These are phyloP conservation scores for Syritta pipiens DNA, from an alignment of 2,888 invertebrate genomes.

Conservation along the genomic window DNA sequence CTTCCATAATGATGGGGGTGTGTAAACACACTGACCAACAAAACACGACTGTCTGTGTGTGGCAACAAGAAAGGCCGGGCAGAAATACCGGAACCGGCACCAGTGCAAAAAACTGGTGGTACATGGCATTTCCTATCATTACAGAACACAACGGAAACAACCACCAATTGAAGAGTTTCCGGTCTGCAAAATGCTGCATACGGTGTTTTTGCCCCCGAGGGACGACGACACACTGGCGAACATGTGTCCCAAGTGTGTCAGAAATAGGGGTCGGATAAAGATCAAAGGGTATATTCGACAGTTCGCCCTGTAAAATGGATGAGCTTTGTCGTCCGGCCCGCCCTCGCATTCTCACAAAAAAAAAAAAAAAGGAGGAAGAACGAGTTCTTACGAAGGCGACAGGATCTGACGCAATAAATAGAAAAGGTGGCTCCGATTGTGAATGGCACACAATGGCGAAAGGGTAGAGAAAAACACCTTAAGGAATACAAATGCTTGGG, in stretches of 20 bases:
- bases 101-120: conserved; percentile 71
- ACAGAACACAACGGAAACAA: conserved; percentile 78
- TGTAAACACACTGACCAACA: conserved; percentile 35
- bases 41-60: conserved; percentile 5
- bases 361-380: neutral
- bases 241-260: conserved; percentile 48
- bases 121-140: conserved; percentile 76
- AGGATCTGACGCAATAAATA: conserved; percentile 14
- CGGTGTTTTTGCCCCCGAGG: conserved; percentile 32
- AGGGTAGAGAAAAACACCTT: neutral
- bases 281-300: conserved; percentile 52
- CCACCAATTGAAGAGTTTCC: conserved; percentile 79
- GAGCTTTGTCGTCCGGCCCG: conserved; percentile 39
- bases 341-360: conserved; percentile 22
- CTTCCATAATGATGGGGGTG: conserved; percentile 42
- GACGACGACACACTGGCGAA: conserved; percentile 16
- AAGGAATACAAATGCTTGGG: neutral
- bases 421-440: conserved; percentile 2
- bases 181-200: conserved; percentile 70
- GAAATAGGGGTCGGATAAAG: conserved; percentile 61
- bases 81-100: no score
- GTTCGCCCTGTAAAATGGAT: conserved; percentile 38
- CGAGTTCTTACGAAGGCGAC: conserved; percentile 9
- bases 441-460: neutral
- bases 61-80: no score